Evolutionary conservation across 2,113 vertebrate genomes (phyloP).

Genomic region (Eonycteris spelaea): DNA sequence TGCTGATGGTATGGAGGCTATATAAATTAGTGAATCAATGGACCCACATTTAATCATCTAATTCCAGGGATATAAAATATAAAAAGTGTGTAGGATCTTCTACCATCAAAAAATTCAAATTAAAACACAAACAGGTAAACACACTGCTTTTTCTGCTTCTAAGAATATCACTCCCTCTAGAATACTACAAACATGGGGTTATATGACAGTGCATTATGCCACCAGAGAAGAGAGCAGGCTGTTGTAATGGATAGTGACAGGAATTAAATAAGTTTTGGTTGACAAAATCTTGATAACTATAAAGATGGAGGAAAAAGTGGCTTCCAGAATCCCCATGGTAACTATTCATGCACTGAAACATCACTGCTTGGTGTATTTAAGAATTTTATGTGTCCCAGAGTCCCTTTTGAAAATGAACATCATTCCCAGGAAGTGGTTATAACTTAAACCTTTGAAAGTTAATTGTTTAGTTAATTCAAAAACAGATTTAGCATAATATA

Average conservation of each 20-base stretch:
- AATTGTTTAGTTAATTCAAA: constrained; percentile 28
- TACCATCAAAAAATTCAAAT: background rate
- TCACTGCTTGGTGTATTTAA: background rate
- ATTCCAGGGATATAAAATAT: background rate
- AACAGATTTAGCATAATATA: background rate
- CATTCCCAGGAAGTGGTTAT: constrained; percentile 1
- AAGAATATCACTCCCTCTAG: background rate
- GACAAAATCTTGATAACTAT: constrained; percentile 18
- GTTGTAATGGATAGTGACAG: background rate
- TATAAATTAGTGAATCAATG: background rate
- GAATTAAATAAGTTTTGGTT: background rate
- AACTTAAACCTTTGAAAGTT: background rate
- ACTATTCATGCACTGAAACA: background rate
- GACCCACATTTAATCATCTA: background rate
- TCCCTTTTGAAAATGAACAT: background rate
- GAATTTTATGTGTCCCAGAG: constrained; percentile 9
- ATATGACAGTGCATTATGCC: background rate
- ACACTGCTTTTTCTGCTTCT: background rate
- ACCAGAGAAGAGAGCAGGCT: background rate
- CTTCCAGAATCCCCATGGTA: background rate
- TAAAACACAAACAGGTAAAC: background rate
- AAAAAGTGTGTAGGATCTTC: background rate
- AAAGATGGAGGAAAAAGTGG: background rate
- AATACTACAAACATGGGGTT: background rate
- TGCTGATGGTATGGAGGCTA: background rate